A percentile compares a stretch with the other conserved stretches of the same genome.
These are phyloP conservation scores for Sylvia borin DNA, from an alignment of 2,797 vertebrate species.

Conservation along the genomic window DNA sequence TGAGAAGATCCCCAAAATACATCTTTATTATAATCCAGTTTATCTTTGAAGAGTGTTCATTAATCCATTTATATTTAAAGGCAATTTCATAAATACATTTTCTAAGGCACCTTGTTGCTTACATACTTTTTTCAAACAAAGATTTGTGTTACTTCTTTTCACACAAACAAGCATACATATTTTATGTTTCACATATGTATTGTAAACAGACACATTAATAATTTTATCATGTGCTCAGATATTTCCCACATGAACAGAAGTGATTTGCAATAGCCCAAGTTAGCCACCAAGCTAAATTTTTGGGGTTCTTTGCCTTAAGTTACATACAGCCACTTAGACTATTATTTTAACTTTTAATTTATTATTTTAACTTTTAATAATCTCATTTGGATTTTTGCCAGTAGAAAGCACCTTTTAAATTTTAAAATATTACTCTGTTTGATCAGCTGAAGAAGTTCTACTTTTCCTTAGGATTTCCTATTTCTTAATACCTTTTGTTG, in stretches of 20 bases:
- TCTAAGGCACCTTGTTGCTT: neutral
- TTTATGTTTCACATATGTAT: neutral
- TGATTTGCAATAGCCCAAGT: neutral
- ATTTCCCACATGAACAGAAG: neutral
- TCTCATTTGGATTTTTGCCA: neutral
- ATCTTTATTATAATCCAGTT: neutral
- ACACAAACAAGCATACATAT: neutral
- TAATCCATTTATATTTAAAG: slow-evolving; percentile 27
- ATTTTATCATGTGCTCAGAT: neutral
- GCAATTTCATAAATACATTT: neutral
- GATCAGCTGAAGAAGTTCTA: neutral
- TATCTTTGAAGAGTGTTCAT: neutral
- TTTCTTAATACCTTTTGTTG: neutral
- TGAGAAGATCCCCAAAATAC: neutral
- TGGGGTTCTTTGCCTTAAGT: neutral
- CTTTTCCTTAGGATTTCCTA: neutral
- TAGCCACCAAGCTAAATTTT: neutral
- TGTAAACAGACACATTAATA: slow-evolving; percentile 22
- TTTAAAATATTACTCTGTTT: neutral
- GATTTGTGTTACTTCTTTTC: slow-evolving; percentile 1
- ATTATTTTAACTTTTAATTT: neutral
- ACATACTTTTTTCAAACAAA: neutral
- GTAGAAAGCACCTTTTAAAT: neutral
- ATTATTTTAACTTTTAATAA: neutral
- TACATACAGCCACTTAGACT: neutral